phyloP scores from a whole-genome alignment of 2,888 invertebrate species.

The Diarsia rubi region DNA sequence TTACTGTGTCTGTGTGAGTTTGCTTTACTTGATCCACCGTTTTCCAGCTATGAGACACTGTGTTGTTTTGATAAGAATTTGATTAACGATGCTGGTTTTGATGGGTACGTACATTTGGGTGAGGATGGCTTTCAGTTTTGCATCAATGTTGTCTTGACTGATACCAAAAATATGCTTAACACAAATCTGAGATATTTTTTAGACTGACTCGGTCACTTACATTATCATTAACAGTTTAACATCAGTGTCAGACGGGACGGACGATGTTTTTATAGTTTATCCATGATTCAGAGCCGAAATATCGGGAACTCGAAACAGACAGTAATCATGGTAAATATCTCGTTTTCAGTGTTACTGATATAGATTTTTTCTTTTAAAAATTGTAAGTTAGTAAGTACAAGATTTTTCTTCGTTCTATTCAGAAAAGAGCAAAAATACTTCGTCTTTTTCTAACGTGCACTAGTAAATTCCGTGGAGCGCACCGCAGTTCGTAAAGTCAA shows the following conservation, averaged over 20 bases:
- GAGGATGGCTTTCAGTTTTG: slow-evolving; percentile 28
- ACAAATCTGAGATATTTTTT: background rate
- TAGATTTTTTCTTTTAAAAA: background rate
- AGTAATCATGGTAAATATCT: no score
- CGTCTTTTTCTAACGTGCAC: slow-evolving; percentile 37
- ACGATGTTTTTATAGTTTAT: no score
- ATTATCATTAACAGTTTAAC: no score
- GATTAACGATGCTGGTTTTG: slow-evolving; percentile 49
- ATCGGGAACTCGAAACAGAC: no score
- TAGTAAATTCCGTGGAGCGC: slow-evolving; percentile 46
- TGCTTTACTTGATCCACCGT: slow-evolving; percentile 42
- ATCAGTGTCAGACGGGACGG: no score
- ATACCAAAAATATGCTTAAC: slow-evolving; percentile 3
- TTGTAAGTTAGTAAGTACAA: background rate
- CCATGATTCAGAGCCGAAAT: no score
- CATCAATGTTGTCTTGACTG: slow-evolving; percentile 37
- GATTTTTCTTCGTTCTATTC: slow-evolving; percentile 25
- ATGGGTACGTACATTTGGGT: slow-evolving; percentile 44
- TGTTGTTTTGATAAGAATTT: slow-evolving; percentile 51
- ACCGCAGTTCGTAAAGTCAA: slow-evolving; percentile 52
- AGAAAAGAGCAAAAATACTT: slow-evolving; percentile 33
- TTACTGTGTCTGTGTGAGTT: slow-evolving; percentile 70
- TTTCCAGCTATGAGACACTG: slow-evolving; percentile 54
- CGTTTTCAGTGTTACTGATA: no score
- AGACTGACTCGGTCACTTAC: no score